Percentiles rank a stretch among this genome's conserved stretches.
These are phyloP conservation scores for Drosophila crucigera DNA, from an alignment of 2,888 invertebrate genomes.

Conservation along the genomic window DNA sequence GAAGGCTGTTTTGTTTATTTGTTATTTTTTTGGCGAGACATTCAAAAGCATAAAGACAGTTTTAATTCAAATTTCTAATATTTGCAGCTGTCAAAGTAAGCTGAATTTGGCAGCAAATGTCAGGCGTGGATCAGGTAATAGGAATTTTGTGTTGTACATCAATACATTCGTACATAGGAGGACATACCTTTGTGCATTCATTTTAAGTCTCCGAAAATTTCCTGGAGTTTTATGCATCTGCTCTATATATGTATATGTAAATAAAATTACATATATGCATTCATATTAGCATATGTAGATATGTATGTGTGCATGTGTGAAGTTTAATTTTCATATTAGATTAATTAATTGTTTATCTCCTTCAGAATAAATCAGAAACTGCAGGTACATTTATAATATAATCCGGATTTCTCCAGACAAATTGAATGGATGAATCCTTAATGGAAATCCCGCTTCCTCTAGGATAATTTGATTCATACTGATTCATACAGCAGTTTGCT, in stretches of 20 bases:
- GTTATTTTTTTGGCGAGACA: constrained; percentile 67
- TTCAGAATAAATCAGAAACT: constrained; percentile 82
- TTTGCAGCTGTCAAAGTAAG: constrained; percentile 71
- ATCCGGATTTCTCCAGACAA: neutral
- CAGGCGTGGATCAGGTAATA: constrained; percentile 95
- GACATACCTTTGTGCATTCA: constrained; percentile 6
- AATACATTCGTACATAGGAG: constrained; percentile 18
- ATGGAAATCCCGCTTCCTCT: neutral
- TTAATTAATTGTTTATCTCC: constrained; percentile 41
- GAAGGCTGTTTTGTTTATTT: constrained; percentile 67
- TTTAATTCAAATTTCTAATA: constrained; percentile 20
- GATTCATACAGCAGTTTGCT: neutral
- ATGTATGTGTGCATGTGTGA: neutral
- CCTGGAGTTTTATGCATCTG: constrained; percentile 1
- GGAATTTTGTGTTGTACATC: constrained; percentile 54
- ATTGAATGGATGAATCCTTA: no score
- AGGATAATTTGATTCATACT: neutral
- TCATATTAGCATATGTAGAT: neutral
- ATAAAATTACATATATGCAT: neutral
- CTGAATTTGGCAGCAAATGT: constrained; percentile 89
- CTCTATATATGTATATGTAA: neutral
- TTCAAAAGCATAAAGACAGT: constrained; percentile 2
- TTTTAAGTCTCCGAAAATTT: constrained; percentile 11
- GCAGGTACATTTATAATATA: constrained; percentile 70
- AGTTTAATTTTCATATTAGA: neutral